These are phyloP conservation scores for Folsomia candida DNA, from an alignment of 2,888 invertebrate species.

Conservation along the genomic window DNA sequence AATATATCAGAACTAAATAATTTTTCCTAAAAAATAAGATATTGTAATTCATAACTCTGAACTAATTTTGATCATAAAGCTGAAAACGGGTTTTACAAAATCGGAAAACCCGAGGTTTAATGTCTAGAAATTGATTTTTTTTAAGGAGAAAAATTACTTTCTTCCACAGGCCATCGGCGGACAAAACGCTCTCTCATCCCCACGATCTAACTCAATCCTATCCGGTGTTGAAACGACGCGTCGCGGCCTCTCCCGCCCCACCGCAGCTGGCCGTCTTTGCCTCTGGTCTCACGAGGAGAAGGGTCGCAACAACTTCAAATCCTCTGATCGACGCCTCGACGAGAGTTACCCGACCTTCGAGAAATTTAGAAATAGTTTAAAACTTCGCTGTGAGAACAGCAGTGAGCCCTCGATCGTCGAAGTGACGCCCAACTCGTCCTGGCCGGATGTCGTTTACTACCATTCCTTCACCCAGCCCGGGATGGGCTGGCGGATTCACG, in stretches of 20 bases:
- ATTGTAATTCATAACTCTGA: too few species aligned
- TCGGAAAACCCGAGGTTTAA: too few species aligned
- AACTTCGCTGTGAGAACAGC: conserved; percentile 66
- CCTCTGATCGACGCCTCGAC: conserved; percentile 71
- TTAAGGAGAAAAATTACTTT: too few species aligned
- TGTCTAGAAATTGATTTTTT: too few species aligned
- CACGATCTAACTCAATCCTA: conserved; percentile 57
- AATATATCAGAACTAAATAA: too few species aligned
- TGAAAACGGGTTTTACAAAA: too few species aligned
- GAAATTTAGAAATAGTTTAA: conserved; percentile 76
- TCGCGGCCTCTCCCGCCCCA: conserved; percentile 74
- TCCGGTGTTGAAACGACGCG: conserved; percentile 80
- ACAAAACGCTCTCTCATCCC: not conserved
- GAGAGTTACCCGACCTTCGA: conserved; percentile 75
- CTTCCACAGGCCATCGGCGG: conserved; percentile 40
- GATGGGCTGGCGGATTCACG: conserved; percentile 92
- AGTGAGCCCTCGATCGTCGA: conserved; percentile 71
- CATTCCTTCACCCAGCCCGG: conserved; percentile 89
- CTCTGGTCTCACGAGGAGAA: conserved; percentile 63
- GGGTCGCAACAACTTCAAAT: not conserved
- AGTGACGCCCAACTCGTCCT: conserved; percentile 81
- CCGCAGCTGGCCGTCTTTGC: conserved; percentile 79
- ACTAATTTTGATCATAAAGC: too few species aligned
- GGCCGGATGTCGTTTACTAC: conserved; percentile 90
- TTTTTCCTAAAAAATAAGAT: too few species aligned